Evolutionary conservation across 2,888 invertebrate genomes (phyloP).

Genomic region (Itoplectis maculator): DNA sequence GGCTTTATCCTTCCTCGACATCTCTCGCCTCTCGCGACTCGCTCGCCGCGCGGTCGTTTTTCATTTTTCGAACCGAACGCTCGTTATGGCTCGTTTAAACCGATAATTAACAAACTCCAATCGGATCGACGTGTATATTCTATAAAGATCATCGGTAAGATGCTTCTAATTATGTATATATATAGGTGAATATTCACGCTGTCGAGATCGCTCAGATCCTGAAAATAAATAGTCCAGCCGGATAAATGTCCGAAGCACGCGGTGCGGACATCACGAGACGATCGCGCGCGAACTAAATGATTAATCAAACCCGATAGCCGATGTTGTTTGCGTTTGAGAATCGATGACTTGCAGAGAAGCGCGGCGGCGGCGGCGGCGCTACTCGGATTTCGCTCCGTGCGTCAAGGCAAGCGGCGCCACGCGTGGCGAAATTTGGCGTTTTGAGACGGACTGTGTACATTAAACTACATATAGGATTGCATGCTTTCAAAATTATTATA

Average conservation of each 20-base stretch:
- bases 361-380: no score
- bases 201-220: background rate
- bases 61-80: background rate
- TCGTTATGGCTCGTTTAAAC: background rate
- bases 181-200: conserved; percentile 23
- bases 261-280: conserved; percentile 30
- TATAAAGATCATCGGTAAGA: conserved; percentile 52
- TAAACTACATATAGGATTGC: no score
- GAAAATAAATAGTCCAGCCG: background rate
- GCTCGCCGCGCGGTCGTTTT: background rate
- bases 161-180: conserved; percentile 20
- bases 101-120: conserved; percentile 57
- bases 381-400: no score
- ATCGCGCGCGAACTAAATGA: conserved; percentile 40
- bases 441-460: no score
- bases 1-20: conserved; percentile 11
- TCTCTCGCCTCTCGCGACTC: conserved; percentile 7
- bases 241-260: conserved; percentile 16
- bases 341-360: conserved; percentile 14
- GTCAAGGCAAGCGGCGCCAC: no score
- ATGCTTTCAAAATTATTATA: no score
- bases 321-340: background rate
- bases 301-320: conserved; percentile 41
- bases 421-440: no score
- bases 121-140: conserved; percentile 46